A percentile compares a stretch with the other conserved stretches of the same genome.
Conservation (phyloP, 2,888 invertebrate species). For the Fissipunctia ypsillon region DNA sequence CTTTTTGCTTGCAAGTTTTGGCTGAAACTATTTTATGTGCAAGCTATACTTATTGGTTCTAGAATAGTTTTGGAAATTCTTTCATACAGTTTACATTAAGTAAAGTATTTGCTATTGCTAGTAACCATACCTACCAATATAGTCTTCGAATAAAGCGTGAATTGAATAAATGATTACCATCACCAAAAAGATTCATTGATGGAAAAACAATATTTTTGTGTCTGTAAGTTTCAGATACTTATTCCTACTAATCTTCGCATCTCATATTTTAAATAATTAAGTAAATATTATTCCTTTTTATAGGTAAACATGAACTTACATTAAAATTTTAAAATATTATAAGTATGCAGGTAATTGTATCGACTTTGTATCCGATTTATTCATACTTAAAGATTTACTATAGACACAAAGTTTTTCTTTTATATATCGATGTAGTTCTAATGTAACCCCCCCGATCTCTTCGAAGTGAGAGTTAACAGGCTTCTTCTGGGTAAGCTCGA, state of each 20-base stretch:
- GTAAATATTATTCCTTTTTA: background rate
- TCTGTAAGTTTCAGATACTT: background rate
- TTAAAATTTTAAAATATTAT: background rate
- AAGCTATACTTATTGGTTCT: background rate
- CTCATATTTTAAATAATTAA: background rate
- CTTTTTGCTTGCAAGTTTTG: conserved; percentile 7
- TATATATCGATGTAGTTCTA: too few relatives aligned
- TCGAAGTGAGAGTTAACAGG: too few relatives aligned
- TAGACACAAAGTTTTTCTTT: too few relatives aligned
- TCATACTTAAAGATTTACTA: too few relatives aligned
- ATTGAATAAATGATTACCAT: background rate
- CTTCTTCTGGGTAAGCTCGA: too few relatives aligned
- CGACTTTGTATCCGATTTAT: too few relatives aligned
- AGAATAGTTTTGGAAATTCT: background rate
- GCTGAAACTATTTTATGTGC: conserved; percentile 7
- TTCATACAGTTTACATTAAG: background rate
- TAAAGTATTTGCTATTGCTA: background rate
- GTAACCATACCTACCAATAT: background rate
- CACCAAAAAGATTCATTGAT: background rate
- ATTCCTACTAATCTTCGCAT: background rate
- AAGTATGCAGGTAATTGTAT: background rate
- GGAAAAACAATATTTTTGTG: background rate
- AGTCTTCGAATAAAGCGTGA: background rate
- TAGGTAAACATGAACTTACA: background rate
- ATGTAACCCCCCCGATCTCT: too few relatives aligned